These are phyloP conservation scores for Bergia sp. DNA, from an alignment of 92 coral and sea anemone genomes.

Conservation along the genomic window DNA sequence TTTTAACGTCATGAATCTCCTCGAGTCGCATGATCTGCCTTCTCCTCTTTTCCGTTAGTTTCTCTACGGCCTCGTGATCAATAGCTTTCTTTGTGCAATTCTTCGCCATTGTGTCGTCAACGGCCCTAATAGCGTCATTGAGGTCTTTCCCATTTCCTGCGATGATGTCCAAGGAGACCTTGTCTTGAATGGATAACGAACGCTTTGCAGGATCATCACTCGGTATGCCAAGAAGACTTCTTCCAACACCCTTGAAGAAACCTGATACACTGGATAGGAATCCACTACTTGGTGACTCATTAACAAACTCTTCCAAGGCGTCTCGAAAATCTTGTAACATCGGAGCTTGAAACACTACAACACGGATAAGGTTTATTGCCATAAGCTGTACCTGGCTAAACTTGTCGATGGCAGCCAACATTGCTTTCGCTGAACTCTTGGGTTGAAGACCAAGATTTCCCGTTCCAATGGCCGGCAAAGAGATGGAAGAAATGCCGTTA, in stretches of 20 bases:
- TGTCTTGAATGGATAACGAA: constrained; percentile 1
- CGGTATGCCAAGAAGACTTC: not conserved
- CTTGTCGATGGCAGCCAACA: constrained; percentile 60
- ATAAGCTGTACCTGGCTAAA: constrained; percentile 60
- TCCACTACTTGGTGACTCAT: constrained; percentile 6
- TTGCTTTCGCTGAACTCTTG: constrained; percentile 61
- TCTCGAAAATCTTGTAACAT: constrained; percentile 58
- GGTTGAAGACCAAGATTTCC: constrained; percentile 49
- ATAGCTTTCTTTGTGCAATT: constrained; percentile 58
- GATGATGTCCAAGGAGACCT: constrained; percentile 35
- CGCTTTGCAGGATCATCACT: not conserved
- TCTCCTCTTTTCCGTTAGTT: constrained; percentile 56
- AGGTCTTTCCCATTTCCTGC: constrained; percentile 52
- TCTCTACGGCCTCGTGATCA: constrained; percentile 52
- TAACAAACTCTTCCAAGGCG: constrained; percentile 55
- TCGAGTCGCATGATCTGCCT: constrained; percentile 45
- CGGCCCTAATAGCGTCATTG: constrained; percentile 37
- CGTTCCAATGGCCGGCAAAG: constrained; percentile 84
- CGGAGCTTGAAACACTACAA: constrained; percentile 63
- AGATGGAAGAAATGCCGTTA: constrained; percentile 50
- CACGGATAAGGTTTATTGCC: constrained; percentile 54
- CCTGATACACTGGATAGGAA: constrained; percentile 9
- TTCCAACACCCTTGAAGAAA: not conserved
- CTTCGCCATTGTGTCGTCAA: constrained; percentile 45
- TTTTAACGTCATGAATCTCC: constrained; percentile 8